Evolutionary conservation across 2,888 invertebrate species (phyloP).

Genomic region (Nemurella pictetii): DNA sequence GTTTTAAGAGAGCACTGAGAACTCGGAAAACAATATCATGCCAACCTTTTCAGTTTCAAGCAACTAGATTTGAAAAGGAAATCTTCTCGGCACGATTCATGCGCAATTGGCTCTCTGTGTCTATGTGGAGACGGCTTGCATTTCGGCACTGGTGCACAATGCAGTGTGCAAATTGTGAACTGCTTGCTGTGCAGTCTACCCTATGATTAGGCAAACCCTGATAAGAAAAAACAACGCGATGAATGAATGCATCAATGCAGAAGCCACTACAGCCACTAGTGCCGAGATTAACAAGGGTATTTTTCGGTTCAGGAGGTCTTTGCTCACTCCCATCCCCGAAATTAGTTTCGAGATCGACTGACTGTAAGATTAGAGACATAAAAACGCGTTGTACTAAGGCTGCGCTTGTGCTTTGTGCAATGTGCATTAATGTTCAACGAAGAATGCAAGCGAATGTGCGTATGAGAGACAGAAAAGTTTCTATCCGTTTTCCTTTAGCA

Average conservation of each 20-base stretch:
- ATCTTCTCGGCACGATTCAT: not conserved
- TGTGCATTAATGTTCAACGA: not conserved
- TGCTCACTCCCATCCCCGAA: not conserved
- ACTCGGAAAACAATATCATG: not conserved
- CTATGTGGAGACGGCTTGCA: not conserved
- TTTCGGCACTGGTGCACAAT: not conserved
- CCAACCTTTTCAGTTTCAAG: not conserved
- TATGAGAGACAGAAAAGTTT: not conserved
- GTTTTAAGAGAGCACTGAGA: not conserved
- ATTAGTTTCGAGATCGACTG: not conserved
- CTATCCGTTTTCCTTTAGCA: not conserved
- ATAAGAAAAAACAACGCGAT: not conserved
- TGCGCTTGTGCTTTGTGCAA: not conserved
- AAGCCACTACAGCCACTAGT: no score
- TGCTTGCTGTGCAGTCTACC: not conserved
- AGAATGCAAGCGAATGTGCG: not conserved
- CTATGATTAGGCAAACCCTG: not conserved
- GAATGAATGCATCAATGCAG: not conserved
- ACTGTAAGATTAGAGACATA: not conserved
- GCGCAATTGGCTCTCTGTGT: not conserved
- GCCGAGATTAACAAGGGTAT: not conserved
- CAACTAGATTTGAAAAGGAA: not conserved
- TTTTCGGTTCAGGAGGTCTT: not conserved
- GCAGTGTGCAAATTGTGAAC: not conserved
- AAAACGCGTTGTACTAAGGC: not conserved